phyloP scores from a whole-genome alignment of 2,797 vertebrate species.

The Schizopygopsis pylzovi region DNA sequence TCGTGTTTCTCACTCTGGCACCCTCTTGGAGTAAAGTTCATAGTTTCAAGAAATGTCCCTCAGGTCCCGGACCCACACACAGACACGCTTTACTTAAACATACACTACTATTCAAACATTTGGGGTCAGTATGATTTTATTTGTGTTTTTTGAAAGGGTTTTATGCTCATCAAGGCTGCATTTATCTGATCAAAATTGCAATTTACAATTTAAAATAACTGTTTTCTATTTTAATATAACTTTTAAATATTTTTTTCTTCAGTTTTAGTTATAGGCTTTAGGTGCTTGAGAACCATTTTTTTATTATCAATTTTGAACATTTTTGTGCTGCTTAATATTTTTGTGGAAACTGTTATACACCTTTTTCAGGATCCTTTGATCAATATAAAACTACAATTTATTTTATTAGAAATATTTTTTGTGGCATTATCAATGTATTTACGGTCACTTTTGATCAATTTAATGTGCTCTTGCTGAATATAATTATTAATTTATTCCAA shows the following conservation, averaged over 20 bases:
- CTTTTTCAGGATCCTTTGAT: background rate
- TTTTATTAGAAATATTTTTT: background rate
- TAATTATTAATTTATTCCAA: background rate
- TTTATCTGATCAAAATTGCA: slow-evolving; percentile 5
- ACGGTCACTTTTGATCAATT: background rate
- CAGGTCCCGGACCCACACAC: slow-evolving; percentile 54
- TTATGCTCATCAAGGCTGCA: background rate
- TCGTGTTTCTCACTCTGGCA: slow-evolving; percentile 67
- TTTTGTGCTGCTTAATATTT: background rate
- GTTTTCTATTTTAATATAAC: background rate
- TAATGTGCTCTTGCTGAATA: background rate
- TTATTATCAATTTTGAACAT: background rate
- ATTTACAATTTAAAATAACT: background rate
- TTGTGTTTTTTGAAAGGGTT: background rate
- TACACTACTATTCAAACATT: slow-evolving; percentile 43
- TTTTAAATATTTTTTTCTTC: background rate
- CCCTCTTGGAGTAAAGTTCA: slow-evolving; percentile 77
- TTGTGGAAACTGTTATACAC: background rate
- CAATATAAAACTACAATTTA: background rate
- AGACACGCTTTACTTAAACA: slow-evolving; percentile 55
- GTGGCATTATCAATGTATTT: background rate
- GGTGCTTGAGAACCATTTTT: background rate
- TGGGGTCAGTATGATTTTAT: background rate
- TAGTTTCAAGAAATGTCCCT: slow-evolving; percentile 68
- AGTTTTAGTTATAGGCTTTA: background rate